phyloP scores from a whole-genome alignment of 2,113 vertebrate genomes.

The Thunnus thynnus region DNA sequence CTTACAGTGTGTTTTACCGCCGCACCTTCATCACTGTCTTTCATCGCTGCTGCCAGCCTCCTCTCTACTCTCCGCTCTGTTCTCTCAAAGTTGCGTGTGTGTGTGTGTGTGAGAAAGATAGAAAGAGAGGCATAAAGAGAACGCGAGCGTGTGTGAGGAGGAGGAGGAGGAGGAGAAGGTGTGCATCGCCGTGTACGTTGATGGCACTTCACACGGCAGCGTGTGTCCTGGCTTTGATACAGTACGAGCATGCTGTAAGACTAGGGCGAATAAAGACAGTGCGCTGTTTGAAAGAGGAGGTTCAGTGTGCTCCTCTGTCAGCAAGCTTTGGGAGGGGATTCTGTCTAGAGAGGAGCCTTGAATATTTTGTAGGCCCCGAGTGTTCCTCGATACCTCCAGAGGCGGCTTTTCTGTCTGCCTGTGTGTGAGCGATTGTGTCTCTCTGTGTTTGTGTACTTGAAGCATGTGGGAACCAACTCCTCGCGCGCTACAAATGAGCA shows the following conservation, averaged over 20 bases:
- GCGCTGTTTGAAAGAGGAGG: constrained; percentile 67
- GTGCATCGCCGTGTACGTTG: constrained; percentile 53
- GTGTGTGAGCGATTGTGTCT: constrained; percentile 47
- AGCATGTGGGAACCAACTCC: constrained; percentile 46
- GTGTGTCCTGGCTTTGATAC: constrained; percentile 76
- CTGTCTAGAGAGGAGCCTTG: constrained; percentile 67
- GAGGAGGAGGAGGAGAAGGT: constrained; percentile 46
- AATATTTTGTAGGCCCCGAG: constrained; percentile 61
- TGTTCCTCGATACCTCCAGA: constrained; percentile 61
- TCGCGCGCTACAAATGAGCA: constrained; percentile 68
- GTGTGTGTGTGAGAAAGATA: constrained; percentile 36
- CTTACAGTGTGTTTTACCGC: constrained; percentile 59
- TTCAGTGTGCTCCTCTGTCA: constrained; percentile 65
- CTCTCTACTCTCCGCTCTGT: constrained; percentile 48
- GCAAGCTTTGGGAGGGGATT: constrained; percentile 61
- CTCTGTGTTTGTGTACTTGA: constrained; percentile 45
- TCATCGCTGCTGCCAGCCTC: constrained; percentile 64
- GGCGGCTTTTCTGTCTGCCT: constrained; percentile 52
- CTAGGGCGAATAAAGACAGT: constrained; percentile 51
- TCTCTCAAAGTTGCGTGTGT: constrained; percentile 56
- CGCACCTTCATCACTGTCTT: constrained; percentile 74
- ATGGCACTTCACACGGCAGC: constrained; percentile 76
- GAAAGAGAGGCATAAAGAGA: constrained; percentile 62
- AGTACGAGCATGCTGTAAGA: constrained; percentile 53
- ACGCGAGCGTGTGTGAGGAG: neutral